A percentile compares a stretch with the other conserved stretches of the same genome.
Evolutionary conservation across 2,113 vertebrate species (phyloP).

Genomic region (Sula dactylatra): DNA sequence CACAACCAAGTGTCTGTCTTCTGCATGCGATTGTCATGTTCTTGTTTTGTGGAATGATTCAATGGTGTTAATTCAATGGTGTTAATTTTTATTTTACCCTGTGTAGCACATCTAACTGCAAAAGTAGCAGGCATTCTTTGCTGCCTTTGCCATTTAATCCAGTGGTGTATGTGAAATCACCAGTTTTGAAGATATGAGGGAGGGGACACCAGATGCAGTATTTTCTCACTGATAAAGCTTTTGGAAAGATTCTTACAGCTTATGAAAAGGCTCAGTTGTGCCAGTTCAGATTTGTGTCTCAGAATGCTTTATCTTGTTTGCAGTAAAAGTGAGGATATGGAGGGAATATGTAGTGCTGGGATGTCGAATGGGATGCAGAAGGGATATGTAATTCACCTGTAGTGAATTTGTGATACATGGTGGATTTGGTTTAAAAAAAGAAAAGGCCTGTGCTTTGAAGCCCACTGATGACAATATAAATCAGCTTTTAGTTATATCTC

Average conservation of each 20-base stretch:
- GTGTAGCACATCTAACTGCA: neutral
- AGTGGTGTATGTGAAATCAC: neutral
- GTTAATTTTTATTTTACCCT: neutral
- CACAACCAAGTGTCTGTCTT: neutral
- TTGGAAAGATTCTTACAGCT: neutral
- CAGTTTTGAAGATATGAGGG: neutral
- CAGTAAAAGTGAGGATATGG: neutral
- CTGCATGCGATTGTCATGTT: neutral
- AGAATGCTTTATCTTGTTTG: neutral
- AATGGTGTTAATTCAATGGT: neutral
- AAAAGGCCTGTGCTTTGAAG: neutral
- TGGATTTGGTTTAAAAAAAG: neutral
- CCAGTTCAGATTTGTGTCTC: neutral
- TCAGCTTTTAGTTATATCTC: neutral
- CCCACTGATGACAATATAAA: neutral
- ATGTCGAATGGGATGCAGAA: neutral
- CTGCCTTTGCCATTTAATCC: neutral
- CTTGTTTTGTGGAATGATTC: neutral
- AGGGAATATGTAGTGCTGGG: neutral
- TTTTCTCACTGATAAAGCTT: neutral
- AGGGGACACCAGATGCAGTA: neutral
- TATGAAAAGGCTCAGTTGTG: neutral
- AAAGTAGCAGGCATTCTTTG: neutral
- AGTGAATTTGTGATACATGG: neutral
- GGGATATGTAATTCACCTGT: neutral